phyloP scores from a whole-genome alignment of 2,797 vertebrate species.

The Cephalopachus bancanus region DNA sequence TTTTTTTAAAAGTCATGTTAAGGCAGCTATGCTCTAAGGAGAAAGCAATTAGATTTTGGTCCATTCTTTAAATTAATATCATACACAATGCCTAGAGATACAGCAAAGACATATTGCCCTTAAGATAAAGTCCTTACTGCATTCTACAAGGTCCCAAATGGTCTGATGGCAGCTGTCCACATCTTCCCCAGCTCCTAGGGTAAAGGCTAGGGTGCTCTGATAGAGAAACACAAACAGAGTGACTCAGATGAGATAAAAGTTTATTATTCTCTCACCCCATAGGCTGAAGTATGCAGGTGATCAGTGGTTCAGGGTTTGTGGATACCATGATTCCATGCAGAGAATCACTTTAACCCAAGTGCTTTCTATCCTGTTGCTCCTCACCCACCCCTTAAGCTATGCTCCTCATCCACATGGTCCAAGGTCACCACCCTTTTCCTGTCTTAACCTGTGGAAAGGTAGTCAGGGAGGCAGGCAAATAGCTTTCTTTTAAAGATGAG shows the following conservation, averaged over 20 bases:
- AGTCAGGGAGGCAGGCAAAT: background rate
- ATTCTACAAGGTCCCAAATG: background rate
- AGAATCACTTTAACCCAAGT: background rate
- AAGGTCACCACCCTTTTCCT: background rate
- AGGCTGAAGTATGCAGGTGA: background rate
- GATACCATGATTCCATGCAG: background rate
- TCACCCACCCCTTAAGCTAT: background rate
- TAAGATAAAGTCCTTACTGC: background rate
- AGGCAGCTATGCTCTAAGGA: background rate
- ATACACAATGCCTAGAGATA: background rate
- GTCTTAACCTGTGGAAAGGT: background rate
- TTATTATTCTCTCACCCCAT: background rate
- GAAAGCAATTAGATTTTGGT: background rate
- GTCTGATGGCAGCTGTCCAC: background rate
- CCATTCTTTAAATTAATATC: background rate
- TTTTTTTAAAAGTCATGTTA: background rate
- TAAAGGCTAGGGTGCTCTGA: background rate
- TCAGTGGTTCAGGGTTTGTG: background rate
- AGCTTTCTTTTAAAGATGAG: conserved; percentile 32
- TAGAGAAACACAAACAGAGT: background rate
- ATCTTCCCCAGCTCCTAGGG: background rate
- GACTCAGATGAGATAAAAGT: background rate
- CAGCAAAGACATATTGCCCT: background rate
- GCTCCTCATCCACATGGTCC: background rate
- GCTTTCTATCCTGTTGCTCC: background rate